Base-by-base conservation (phyloP, 2,113 vertebrate species). In the Meriones unguiculatus region DNA sequence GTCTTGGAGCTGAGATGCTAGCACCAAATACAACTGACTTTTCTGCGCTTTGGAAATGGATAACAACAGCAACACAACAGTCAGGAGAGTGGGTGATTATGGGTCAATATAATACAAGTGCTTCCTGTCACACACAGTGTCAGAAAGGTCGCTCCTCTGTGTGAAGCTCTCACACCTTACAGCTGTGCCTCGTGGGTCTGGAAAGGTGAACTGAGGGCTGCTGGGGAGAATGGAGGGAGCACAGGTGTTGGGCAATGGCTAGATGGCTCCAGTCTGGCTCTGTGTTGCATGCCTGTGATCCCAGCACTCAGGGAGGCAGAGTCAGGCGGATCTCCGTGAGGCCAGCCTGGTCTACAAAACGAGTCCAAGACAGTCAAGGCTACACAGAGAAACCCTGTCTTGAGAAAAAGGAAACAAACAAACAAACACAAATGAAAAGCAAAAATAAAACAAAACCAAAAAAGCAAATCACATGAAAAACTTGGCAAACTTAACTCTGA, bases 101-200 rank as follows among this genome's bases (percentile, higher is more conserved):
- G 22, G 38, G 25, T 30, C 41, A 88, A 76, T 38, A 65, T 65
- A 46, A 76, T 67, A 5, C 17, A 4, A 32, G 24, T 13, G 82
- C 38, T 62, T 95, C 4, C n/a, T 1, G 25, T 15, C 24, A 14
- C 2, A 14, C 2, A 41, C 18, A 3, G 2, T 30, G 41, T 89
- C 32, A 87, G n/a, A 9, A 35, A 25, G 70, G 4, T 10, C 24
- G 7, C 38, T 70, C 28, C 72, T 3, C 13, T 77, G 57, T 24
- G n/a, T 4, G 46, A 87, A 32, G 25, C 2, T 65, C 30, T 89
- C n/a, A 50, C 76, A 52, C 18, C 5, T n/a, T 65, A 11, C 9
- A 67, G 5, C 0, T 10, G 0, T 57, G 52, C 32, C 1, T 3
- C 1, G 0, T 38, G 84, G 8, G 17, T 8, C 2, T 57, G 25